Evolutionary conservation across 1,140 invertebrate genomes (phyloP), one percentile per base, ranked within the genome.

Genomic region (Saccostrea glomerata): DNA sequence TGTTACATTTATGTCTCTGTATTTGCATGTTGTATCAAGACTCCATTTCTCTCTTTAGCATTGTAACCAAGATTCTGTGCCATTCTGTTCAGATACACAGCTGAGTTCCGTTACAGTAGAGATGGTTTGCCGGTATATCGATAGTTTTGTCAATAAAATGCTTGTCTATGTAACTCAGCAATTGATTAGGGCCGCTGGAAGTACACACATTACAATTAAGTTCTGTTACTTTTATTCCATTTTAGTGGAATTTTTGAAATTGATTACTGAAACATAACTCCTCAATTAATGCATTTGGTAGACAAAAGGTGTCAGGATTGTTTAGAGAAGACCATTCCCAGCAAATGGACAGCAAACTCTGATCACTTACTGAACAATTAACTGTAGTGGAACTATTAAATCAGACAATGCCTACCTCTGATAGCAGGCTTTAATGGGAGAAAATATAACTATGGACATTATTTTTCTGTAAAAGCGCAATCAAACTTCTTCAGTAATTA

Each of bases 151-250:
- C 70, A 77, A 77, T 77, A 77, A 30, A 36, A 30, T 30, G 70
- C 70, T 77, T 77, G 70, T 77, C 60, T 40, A 70, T 25, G 60
- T 36, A 70, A 70, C 63, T 60, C 63, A 20, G 30, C 15, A 86
- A 86, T 55, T 84, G 55, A 58, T 58, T 54, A 58, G 20, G 7
- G 11, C 63, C 40, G 12, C 85, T 86, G 60, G 23, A 70, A 54
- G 12, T 86, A 47, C 54, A 66, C 30, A 15, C 60, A 36, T 85
- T 25, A 86, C 25, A 70, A 60, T 86, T 70, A 86, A 36, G 70
- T 86, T 70, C 70, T 13, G 23, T 77, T 30, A 30, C 30, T 77
- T 77, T 30, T 15, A 15, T 25, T 23, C 30, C 5, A 25, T 15
- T 9, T 25, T 30, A 25, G 13, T 13, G 25, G 30, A 77, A 77